Base-by-base conservation (phyloP, 2,888 invertebrate genomes). In the Parnassius apollo region DNA sequence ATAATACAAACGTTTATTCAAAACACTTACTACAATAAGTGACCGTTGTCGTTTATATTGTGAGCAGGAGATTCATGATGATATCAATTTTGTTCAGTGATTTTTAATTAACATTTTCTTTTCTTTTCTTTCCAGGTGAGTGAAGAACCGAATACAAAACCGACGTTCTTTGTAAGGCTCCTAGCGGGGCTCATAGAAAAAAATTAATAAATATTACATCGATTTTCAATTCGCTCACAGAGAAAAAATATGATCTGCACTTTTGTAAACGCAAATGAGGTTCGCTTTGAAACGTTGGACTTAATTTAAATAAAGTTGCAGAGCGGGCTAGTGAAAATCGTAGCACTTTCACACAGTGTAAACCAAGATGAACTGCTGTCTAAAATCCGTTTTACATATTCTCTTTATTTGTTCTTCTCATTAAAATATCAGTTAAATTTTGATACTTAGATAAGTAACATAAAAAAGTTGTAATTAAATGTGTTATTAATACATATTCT, bases 71-170 rank as follows among this genome's bases (percentile, higher is more conserved):
- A 81, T 81, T 79, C 80, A 82, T 85, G 76, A 81, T 82, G 83
- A 86, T 88, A 91, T 91, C 88, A 86, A 85, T 89, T 87, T 88
- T 85, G 81, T 81, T 77, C 90, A 88, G 85, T 86, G 84, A 81
- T 83, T 90, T 83, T 91, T 91, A 91, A 91, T 91, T 91, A 91
- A 91, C 88, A 86, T 88, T 88, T 88, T 86, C 87, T 88, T 90
- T 91, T 91, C 89, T 90, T 89, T 89, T 81, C 81, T 88, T 91
- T 89, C 83, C 90, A 91, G 88, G 89, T 91, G 90, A 91, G 91
- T 91, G 87, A 86, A 80, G 81, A 80, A 81, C 76, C 77, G 84
- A 88, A 87, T 82, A 86, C 83, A 85, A 85, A 85, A 82, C 83
- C 78, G 75, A 76, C 78, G 76, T 78, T 85, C 87, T 86, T 88